A percentile compares a stretch with the other conserved stretches of the same genome.
Conservation (phyloP, 1,140 invertebrate species). For the Papilio dardanus region DNA sequence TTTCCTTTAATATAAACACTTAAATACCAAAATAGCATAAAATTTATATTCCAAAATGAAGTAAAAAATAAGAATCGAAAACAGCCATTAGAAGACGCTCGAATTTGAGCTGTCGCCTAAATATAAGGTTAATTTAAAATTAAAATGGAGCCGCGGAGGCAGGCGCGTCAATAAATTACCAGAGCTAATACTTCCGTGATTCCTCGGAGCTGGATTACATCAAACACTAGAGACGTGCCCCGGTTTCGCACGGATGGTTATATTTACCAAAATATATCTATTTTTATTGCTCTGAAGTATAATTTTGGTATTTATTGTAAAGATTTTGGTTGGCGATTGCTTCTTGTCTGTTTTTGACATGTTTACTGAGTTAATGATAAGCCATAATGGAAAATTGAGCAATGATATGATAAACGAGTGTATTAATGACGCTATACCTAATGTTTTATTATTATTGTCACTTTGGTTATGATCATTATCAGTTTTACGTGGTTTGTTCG, state of each 20-base stretch:
- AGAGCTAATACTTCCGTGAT: conserved; percentile 47
- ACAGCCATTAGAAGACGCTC: neutral
- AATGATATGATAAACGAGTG: neutral
- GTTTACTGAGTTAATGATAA: neutral
- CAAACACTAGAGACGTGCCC: conserved; percentile 20
- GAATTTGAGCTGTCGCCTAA: conserved; percentile 29
- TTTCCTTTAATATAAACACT: no score
- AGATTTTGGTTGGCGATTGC: neutral
- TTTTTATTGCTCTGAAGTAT: neutral
- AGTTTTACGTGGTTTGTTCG: neutral
- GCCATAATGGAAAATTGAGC: neutral
- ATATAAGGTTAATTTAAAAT: conserved; percentile 34
- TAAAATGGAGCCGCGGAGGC: conserved; percentile 32
- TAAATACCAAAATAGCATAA: neutral
- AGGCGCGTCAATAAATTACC: conserved; percentile 32
- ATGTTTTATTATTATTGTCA: neutral
- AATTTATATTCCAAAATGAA: neutral
- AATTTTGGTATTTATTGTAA: neutral
- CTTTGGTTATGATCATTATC: neutral
- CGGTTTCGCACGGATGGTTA: conserved; percentile 2
- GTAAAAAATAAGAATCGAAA: neutral
- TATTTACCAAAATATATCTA: conserved; percentile 19
- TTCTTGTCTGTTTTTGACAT: neutral
- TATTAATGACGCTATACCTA: neutral
- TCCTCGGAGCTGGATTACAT: conserved; percentile 24